Evolutionary conservation across 2,888 invertebrate genomes (phyloP).

Genomic region (Anthrax anthrax): DNA sequence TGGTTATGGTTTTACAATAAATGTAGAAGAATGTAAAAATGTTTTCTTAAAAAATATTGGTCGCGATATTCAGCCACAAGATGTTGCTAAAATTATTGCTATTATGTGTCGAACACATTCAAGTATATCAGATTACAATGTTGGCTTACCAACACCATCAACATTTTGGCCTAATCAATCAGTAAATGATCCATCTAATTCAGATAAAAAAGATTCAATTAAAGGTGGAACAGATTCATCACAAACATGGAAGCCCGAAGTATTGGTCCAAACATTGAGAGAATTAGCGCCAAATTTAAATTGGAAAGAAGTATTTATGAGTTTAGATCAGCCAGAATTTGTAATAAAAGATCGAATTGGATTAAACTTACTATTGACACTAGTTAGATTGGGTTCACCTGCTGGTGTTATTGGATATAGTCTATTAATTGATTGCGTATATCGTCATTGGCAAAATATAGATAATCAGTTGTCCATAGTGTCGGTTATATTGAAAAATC

Average conservation of each 20-base stretch:
- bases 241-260: conserved; percentile 79
- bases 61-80: conserved; percentile 66
- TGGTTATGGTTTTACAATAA: conserved; percentile 72
- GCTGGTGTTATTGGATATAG: conserved; percentile 55
- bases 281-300: conserved; percentile 73
- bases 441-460: conserved; percentile 82
- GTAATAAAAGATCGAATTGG: conserved; percentile 75
- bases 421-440: conserved; percentile 81
- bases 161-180: conserved; percentile 44
- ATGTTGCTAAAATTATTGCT: conserved; percentile 72
- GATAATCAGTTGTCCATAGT: conserved; percentile 87
- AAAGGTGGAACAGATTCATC: conserved; percentile 36
- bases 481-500: conserved; percentile 71
- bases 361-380: conserved; percentile 66
- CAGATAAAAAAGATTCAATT: conserved; percentile 40
- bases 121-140: conserved; percentile 47
- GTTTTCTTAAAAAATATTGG: conserved; percentile 69
- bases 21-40: conserved; percentile 75
- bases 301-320: conserved; percentile 86
- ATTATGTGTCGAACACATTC: conserved; percentile 75
- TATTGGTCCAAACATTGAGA: conserved; percentile 83
- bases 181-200: conserved; percentile 12
- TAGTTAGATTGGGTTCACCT: conserved; percentile 67
- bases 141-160: conserved; percentile 53
- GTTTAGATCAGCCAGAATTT: conserved; percentile 85